Base-by-base conservation (phyloP, 2,113 vertebrate genomes). In the Noturus placidus region DNA sequence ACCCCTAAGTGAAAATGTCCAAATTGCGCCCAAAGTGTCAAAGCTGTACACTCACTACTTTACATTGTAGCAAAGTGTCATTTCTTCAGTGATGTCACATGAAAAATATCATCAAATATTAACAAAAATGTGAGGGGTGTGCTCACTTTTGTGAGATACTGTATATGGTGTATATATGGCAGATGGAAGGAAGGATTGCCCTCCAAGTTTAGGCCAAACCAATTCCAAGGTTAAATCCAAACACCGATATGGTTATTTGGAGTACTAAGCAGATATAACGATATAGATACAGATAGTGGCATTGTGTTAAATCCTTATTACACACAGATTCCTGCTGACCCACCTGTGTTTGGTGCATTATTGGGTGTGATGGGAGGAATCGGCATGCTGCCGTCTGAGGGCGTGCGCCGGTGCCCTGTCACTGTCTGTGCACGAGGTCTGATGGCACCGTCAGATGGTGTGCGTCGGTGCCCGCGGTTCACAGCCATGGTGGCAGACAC, bases 401-500 rank as follows among this genome's bases (percentile, higher is more conserved):
- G 96, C 1, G 95, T 94, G 46, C 96, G 94, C 30, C 88, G 93
- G 86, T 95, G 96, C 17, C 93, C 94, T 82, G 94, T 89, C 11
- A 94, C 89, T 1, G 94, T 94, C 38, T 95, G 96, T 1, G 94
- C 92, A 14, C 94, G 88, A 25, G 96, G 96, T 20, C 96, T 94
- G 90, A 97, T 95, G 0, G 96, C 96, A 3, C 97, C 94, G 0
- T 97, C 97, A 0, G 97, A 98, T 0, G 97, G 97, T 0, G 97
- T 97, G 69, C 96, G 95, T 7, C 96, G 94, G 93, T 97, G 97
- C 3, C 96, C 96, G 1, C 95, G 94, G 90, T 91, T 95, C 87
- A 95, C 57, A 0, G 96, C 91, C 87, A 94, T 95, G 4, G 95
- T 78, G 2, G 94, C 95, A 0, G 96, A 96, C 86, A 97, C 95